Conservation (phyloP, 2,797 vertebrate genomes). For the Pseudocheirus occidentalis region DNA sequence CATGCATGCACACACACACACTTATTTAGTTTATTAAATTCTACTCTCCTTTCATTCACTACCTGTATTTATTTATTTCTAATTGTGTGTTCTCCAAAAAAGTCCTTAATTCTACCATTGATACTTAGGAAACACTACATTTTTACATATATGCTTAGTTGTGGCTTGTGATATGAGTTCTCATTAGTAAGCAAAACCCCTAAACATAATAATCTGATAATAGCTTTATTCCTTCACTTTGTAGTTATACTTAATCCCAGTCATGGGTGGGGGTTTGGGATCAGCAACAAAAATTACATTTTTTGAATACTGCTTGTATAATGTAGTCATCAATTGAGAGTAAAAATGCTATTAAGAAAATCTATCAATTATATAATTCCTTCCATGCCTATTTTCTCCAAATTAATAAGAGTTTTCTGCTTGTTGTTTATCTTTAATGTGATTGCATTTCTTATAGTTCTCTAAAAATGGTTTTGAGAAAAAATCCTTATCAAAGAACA, state of each 20-base stretch:
- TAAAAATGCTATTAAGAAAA: slow-evolving; percentile 2
- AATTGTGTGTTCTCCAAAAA: neutral
- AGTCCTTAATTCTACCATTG: neutral
- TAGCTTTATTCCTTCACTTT: slow-evolving; percentile 43
- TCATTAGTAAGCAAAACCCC: slow-evolving; percentile 17
- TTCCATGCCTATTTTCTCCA: neutral
- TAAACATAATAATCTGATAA: slow-evolving; percentile 58
- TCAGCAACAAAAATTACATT: slow-evolving; percentile 43
- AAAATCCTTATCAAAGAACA: neutral
- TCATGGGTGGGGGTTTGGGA: slow-evolving; percentile 20
- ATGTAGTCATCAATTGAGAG: slow-evolving; percentile 55
- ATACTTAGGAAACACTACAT: neutral
- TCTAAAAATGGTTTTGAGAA: neutral
- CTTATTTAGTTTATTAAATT: neutral
- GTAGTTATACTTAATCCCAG: neutral
- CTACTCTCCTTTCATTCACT: neutral
- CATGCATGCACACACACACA: neutral
- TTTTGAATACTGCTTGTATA: slow-evolving; percentile 47
- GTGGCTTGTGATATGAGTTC: neutral
- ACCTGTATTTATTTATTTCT: neutral
- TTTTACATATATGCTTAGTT: neutral
- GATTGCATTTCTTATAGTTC: neutral
- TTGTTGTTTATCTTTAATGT: neutral
- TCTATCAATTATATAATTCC: neutral
- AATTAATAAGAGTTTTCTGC: neutral